These are phyloP conservation scores for Papilio xuthus DNA, from an alignment of 1,140 invertebrate genomes.

Conservation along the genomic window DNA sequence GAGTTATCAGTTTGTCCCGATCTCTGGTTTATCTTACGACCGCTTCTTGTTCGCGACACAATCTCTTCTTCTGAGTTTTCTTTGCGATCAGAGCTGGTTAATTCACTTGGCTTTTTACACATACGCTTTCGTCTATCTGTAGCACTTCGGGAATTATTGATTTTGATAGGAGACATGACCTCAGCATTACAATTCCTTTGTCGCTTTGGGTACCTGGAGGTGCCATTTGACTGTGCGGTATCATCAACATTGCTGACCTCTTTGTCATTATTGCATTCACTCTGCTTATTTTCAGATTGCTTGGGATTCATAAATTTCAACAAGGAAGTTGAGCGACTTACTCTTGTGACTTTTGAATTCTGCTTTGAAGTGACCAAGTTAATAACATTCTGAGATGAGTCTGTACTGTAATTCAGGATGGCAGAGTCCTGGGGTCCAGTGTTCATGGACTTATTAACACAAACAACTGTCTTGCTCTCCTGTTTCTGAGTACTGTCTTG, in stretches of 20 bases:
- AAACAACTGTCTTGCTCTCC: constrained; percentile 58
- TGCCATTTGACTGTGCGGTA: constrained; percentile 61
- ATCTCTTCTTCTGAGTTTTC: constrained; percentile 60
- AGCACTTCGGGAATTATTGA: constrained; percentile 34
- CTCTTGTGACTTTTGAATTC: constrained; percentile 52
- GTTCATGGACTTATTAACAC: constrained; percentile 67
- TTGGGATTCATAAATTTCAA: constrained; percentile 63
- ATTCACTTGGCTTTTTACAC: constrained; percentile 47
- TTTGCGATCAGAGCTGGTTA: constrained; percentile 54
- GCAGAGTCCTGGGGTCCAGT: constrained; percentile 48
- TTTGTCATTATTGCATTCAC: constrained; percentile 43
- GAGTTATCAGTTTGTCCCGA: constrained; percentile 52
- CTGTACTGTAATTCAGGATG: constrained; percentile 64
- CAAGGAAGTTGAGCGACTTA: constrained; percentile 63
- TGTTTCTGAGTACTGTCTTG: constrained; percentile 48
- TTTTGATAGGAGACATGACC: constrained; percentile 38
- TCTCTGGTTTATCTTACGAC: constrained; percentile 53
- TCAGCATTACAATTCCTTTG: constrained; percentile 48
- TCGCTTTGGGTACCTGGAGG: constrained; percentile 70
- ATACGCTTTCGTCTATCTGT: constrained; percentile 45
- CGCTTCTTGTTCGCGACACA: constrained; percentile 65
- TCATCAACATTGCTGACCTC: constrained; percentile 51
- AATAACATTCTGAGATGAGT: constrained; percentile 70
- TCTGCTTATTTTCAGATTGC: constrained; percentile 41
- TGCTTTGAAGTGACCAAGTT: constrained; percentile 64